Percentiles rank a stretch among this genome's conserved stretches.
phyloP scores from a whole-genome alignment of 2,113 vertebrate species.

The Tinamus guttatus region DNA sequence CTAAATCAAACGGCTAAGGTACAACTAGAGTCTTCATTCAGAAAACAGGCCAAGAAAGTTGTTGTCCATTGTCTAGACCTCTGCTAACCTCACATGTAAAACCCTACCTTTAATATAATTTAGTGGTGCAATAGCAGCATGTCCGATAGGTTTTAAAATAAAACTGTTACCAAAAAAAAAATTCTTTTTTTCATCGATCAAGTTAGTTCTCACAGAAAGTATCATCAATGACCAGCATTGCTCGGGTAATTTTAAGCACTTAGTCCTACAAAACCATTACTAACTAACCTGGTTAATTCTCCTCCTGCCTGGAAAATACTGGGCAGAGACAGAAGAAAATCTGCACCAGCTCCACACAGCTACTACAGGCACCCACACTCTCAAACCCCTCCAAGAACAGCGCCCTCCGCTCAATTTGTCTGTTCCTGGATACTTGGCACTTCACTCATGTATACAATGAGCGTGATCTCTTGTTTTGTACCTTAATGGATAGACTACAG shows the following conservation, averaged over 20 bases:
- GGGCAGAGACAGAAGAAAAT: not conserved
- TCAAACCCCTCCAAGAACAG: not conserved
- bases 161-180: not conserved
- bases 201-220: not conserved
- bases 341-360: not conserved
- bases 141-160: not conserved
- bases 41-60: not conserved
- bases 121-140: not conserved
- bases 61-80: not conserved
- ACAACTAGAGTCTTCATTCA: not conserved
- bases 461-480: not conserved
- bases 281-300: not conserved
- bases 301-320: not conserved
- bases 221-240: not conserved
- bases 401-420: not conserved
- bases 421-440: not conserved
- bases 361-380: not conserved
- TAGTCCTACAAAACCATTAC: not conserved
- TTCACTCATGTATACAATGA: not conserved
- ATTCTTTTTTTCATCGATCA: not conserved
- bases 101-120: not conserved
- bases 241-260: not conserved
- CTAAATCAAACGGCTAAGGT: not conserved
- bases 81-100: not conserved
- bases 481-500: accelerated